These are phyloP conservation scores for Pseudococcus longispinus DNA, from an alignment of 2,888 invertebrate genomes.

Conservation along the genomic window DNA sequence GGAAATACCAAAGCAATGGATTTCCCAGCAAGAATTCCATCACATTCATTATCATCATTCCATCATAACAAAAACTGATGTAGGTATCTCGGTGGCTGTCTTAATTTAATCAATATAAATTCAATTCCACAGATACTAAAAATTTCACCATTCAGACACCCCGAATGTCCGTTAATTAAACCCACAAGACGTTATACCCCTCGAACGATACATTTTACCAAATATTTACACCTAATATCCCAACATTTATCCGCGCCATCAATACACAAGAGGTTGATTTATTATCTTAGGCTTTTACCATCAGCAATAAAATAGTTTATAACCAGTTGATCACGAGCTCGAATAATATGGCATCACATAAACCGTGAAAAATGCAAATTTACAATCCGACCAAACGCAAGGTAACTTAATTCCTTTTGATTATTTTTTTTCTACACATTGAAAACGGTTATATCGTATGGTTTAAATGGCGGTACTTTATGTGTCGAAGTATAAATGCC, in stretches of 20 bases:
- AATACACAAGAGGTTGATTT: conserved; percentile 32
- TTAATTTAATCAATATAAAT: no score
- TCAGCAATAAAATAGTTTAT: conserved; percentile 27
- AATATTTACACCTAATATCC: neutral
- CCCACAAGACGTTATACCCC: neutral
- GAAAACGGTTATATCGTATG: neutral
- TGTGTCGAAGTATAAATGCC: conserved; percentile 1
- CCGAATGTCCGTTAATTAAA: neutral
- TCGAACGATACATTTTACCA: neutral
- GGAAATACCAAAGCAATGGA: no score
- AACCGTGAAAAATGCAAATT: conserved; percentile 45
- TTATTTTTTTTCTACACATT: neutral
- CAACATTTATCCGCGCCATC: neutral
- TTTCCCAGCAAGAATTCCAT: no score
- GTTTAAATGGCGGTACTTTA: conserved; percentile 35
- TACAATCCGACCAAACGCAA: neutral
- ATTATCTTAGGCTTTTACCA: conserved; percentile 11
- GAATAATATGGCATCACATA: neutral
- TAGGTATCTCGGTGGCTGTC: no score
- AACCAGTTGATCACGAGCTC: conserved; percentile 34
- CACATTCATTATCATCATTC: no score
- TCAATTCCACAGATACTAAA: no score
- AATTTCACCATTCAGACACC: no score
- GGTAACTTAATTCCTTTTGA: conserved; percentile 32
- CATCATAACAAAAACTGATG: no score